Conservation (phyloP, 2,113 vertebrate genomes). For the Hyaena hyaena region DNA sequence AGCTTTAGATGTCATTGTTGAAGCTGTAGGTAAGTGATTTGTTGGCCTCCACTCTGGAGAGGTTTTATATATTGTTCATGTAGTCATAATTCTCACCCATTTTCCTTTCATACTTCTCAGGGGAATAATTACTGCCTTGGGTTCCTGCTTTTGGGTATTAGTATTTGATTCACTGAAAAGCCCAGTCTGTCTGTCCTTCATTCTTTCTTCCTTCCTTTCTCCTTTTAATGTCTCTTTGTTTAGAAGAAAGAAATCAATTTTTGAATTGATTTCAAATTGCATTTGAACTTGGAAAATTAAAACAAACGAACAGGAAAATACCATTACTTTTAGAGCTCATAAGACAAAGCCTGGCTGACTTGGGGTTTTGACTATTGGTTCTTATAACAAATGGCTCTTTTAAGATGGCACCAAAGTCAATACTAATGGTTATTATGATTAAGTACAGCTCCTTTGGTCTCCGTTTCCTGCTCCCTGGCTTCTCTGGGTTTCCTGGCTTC, state of each 20-base stretch:
- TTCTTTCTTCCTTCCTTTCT: constrained; percentile 68
- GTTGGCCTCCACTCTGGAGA: constrained; percentile 48
- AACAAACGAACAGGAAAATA: constrained; percentile 76
- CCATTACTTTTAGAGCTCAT: constrained; percentile 78
- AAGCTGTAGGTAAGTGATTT: constrained; percentile 68
- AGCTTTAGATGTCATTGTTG: constrained; percentile 58
- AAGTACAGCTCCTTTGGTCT: constrained; percentile 75
- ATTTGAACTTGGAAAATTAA: constrained; percentile 79
- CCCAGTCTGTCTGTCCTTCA: constrained; percentile 62
- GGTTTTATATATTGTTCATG: constrained; percentile 65
- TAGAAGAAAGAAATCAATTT: constrained; percentile 69
- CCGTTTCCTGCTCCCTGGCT: constrained; percentile 67
- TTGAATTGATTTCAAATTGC: constrained; percentile 79
- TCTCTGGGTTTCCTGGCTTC: constrained; percentile 33
- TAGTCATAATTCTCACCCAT: constrained; percentile 68
- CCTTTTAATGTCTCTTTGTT: constrained; percentile 60
- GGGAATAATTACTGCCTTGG: constrained; percentile 69
- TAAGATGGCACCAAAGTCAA: constrained; percentile 84
- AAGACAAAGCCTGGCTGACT: constrained; percentile 80
- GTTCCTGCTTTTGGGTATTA: constrained; percentile 63
- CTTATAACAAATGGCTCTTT: constrained; percentile 84
- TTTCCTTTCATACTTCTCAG: constrained; percentile 69
- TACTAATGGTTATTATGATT: constrained; percentile 84
- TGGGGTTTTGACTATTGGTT: constrained; percentile 83
- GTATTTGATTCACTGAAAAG: constrained; percentile 63